Conservation (phyloP, 1,140 invertebrate species). For the Brachystomella parvula region DNA sequence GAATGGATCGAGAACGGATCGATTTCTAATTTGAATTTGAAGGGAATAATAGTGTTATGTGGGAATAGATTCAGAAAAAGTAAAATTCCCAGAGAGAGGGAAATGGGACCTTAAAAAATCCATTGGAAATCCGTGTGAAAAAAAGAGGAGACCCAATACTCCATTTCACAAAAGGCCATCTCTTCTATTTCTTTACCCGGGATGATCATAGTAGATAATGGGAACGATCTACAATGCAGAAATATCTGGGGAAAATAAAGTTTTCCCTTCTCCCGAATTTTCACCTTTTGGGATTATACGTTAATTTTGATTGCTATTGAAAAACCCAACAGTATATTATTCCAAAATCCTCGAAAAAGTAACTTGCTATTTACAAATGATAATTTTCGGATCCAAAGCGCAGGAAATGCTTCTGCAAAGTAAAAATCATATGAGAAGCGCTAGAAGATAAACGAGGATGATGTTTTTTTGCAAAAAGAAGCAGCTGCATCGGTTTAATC, state of each 20-base stretch:
- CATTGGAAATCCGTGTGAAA: conserved; percentile 5
- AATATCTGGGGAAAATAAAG: too few relatives aligned
- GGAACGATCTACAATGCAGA: too few relatives aligned
- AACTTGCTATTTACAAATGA: background rate
- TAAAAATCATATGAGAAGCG: too few relatives aligned
- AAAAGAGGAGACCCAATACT: conserved; percentile 4
- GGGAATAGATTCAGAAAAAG: conserved; percentile 5
- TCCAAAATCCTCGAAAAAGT: background rate
- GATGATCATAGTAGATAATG: background rate
- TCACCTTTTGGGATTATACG: too few relatives aligned
- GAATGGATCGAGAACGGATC: too few relatives aligned
- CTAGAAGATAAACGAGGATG: background rate
- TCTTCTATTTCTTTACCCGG: background rate
- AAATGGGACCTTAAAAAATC: background rate
- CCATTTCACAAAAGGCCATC: background rate
- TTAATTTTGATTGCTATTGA: background rate
- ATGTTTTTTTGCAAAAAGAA: background rate
- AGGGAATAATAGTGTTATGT: conserved; percentile 10
- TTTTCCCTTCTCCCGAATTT: too few relatives aligned
- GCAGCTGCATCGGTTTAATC: background rate
- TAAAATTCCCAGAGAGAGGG: background rate
- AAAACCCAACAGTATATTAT: background rate
- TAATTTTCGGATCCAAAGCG: too few relatives aligned
- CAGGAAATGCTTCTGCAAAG: too few relatives aligned
- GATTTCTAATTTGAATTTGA: conserved; percentile 12